Evolutionary conservation across 2,797 vertebrate species (phyloP), one percentile per base, ranked within the genome.

Genomic region (Jordanella pulchra): DNA sequence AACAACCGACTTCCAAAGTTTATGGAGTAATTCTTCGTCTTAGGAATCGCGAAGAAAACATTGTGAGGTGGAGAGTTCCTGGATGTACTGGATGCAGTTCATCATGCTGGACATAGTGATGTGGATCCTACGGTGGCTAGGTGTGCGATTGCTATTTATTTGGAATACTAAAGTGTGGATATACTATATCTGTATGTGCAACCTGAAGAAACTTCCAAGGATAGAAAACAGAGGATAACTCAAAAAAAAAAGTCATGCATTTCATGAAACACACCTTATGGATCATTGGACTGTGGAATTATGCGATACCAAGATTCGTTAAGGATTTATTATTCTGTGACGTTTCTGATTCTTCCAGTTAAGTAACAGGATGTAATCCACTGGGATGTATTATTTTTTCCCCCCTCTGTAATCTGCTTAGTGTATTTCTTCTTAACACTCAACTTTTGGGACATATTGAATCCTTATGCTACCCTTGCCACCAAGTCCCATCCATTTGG

Each of bases 111-210:
- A 95, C 94, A 82, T 94, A 93, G 72, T 83, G 81, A 84, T 80
- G 69, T 81, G 77, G 75, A 80, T 65, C 81, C 14, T 89, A 85
- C 75, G 82, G 21, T 84, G 90, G 89, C 91, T 86, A 90, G 88
- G 78, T 88, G 78, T 87, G 91, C 39, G 39, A 79, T 83, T 78
- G 65, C 67, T 78, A 75, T 85, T 83, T 51, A 71, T 87, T 85
- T 91, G 85, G 94, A 95, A 93, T 95, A 95, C 85, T 85, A 69
- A 54, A 85, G 65, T 83, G 77, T 93, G 94, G 94, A 95, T 94
- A 32, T 61, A 61, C 32, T 14, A 78, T 93, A 93, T 87, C 83
- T 67, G 86, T 64, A 42, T 72, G 77, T 86, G 75, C 86, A 70
- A 69, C 72, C 54, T 84, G 69, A 87, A 76, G 70, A 82, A 27